Base-by-base conservation (phyloP, 2,113 vertebrate genomes). In the Carollia perspicillata region DNA sequence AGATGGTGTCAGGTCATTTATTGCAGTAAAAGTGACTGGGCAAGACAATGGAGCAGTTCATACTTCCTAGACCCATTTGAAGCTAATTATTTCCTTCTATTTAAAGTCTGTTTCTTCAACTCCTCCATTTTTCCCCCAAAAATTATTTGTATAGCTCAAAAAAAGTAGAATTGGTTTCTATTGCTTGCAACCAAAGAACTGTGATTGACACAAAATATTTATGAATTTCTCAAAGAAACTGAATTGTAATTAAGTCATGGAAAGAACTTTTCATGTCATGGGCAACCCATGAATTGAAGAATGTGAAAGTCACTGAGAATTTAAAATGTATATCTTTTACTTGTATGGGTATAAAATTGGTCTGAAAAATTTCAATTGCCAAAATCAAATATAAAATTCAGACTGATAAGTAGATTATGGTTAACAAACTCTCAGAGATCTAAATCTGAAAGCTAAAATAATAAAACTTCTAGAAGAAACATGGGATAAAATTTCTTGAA, bases 331-430 rank as follows among this genome's bases (percentile, higher is more conserved):
- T 28, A 44, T 3, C 9, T 79, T 91, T 63, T 28, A 80, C 8
- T 75, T 85, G 17, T 91, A 13, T 93, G 33, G 20, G 23, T 55
- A 22, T 84, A 90, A 90, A 96, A 55, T 30, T 63, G 37, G 22
- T 80, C 12, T 75, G 55, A 69, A 97, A 89, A 51, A 17, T 12
- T 74, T 51, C 4, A 92, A 49, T 35, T 55, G 8, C 40, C 80
- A 93, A 93, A 69, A 71, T 83, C 35, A 89, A 84, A 49, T 58
- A 49, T 58, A 93, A 86, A 90, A 83, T 80, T 77, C 11, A 89
- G 84, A 80, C 63, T 51, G 13, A 68, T 89, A 42, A 26, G 4
- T 35, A 91, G n/a, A 60, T 68, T 87, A 13, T 86, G 63, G 13
- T 60, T 51, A 94, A 58, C 22, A 84, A 84, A 63, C 9, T 88